These are phyloP conservation scores for Ryuthela nishihirai DNA, from an alignment of 2,888 invertebrate genomes.

Conservation along the genomic window DNA sequence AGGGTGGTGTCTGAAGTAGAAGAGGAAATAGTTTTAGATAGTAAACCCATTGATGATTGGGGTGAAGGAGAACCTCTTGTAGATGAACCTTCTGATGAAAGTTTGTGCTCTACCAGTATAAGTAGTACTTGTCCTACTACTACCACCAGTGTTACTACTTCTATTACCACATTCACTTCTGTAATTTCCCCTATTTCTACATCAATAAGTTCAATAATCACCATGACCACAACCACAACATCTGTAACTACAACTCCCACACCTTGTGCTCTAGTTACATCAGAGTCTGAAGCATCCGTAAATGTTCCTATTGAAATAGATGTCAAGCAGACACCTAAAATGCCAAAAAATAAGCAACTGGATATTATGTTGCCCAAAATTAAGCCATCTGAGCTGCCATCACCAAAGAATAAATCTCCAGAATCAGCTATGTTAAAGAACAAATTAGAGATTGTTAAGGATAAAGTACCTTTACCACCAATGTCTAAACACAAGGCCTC, in stretches of 20 bases:
- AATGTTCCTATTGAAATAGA: conserved; percentile 36
- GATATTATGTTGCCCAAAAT: conserved; percentile 29
- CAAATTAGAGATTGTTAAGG: conserved; percentile 20
- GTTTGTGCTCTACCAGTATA: conserved; percentile 29
- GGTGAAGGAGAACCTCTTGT: conserved; percentile 21
- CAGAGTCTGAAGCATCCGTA: conserved; percentile 16
- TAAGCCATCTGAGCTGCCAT: conserved; percentile 29
- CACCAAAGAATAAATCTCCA: conserved; percentile 36
- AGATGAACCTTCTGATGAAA: conserved; percentile 14
- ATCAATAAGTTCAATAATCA: conserved; percentile 26
- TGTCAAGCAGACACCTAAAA: conserved; percentile 18
- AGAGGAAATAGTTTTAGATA: too few relatives aligned
- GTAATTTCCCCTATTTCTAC: conserved; percentile 16
- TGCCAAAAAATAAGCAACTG: conserved; percentile 25
- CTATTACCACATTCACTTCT: conserved; percentile 6
- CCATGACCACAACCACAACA: conserved; percentile 21
- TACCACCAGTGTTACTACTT: conserved; percentile 20
- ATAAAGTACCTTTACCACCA: neutral
- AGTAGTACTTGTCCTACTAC: too few relatives aligned
- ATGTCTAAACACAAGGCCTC: conserved; percentile 21
- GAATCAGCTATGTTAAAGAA: conserved; percentile 25
- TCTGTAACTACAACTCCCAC: conserved; percentile 10
- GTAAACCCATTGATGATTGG: too few relatives aligned
- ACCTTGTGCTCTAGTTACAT: conserved; percentile 5
- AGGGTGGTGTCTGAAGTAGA: too few relatives aligned